Conservation (phyloP, 2,888 invertebrate species). For the Yponomeuta plumbellus region DNA sequence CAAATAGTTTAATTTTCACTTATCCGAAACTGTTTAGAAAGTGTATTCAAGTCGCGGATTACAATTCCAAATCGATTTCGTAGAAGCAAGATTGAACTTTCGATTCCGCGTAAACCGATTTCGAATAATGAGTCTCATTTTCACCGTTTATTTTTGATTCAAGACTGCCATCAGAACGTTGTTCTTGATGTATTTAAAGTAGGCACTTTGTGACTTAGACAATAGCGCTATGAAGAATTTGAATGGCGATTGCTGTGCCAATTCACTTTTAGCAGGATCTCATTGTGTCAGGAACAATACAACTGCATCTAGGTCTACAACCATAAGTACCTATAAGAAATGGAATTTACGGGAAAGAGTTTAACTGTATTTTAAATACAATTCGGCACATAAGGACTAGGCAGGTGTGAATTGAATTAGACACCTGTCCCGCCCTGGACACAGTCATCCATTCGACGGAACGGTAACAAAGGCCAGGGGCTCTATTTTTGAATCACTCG, state of each 20-base stretch:
- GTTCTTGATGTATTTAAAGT: conserved; percentile 49
- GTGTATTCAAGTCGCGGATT: conserved; percentile 45
- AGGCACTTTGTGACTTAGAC: conserved; percentile 41
- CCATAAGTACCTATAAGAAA: neutral
- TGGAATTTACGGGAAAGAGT: neutral
- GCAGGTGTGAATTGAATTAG: conserved; percentile 1
- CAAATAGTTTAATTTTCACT: conserved; percentile 31
- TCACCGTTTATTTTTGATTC: conserved; percentile 17
- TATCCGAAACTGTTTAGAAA: conserved; percentile 56
- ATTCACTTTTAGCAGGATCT: conserved; percentile 56
- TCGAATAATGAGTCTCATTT: conserved; percentile 17
- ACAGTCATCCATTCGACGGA: neutral
- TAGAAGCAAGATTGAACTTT: conserved; percentile 25
- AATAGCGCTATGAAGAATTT: conserved; percentile 56
- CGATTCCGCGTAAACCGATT: conserved; percentile 27
- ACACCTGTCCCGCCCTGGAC: neutral
- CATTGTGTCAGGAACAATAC: conserved; percentile 64
- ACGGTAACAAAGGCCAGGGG: neutral
- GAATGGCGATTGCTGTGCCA: conserved; percentile 57
- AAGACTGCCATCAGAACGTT: neutral
- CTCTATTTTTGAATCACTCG: no score
- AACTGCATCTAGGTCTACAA: conserved; percentile 15
- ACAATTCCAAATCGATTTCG: conserved; percentile 55
- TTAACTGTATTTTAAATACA: neutral
- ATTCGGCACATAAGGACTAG: neutral